These are phyloP conservation scores for Oncorhynchus mykiss DNA, from an alignment of 2,113 vertebrate genomes.

Conservation along the genomic window DNA sequence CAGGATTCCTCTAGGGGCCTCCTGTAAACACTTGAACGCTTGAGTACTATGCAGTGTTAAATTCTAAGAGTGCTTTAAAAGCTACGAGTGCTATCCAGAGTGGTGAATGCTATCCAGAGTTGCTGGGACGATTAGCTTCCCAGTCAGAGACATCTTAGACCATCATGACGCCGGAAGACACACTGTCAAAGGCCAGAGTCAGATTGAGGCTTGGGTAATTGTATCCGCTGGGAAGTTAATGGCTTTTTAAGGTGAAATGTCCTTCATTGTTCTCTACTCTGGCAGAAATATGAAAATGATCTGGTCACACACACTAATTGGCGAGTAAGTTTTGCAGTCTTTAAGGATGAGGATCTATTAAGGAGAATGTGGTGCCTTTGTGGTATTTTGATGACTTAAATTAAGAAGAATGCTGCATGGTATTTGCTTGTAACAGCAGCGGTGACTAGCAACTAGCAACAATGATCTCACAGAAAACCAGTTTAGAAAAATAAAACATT, in stretches of 20 bases:
- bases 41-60: not conserved
- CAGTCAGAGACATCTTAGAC: constrained; percentile 52
- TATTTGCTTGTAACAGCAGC: not conserved
- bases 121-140: constrained; percentile 58
- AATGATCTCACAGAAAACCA: not conserved
- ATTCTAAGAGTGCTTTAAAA: constrained; percentile 14
- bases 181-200: constrained; percentile 53
- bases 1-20: constrained; percentile 27
- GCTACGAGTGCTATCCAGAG: too few species aligned
- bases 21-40: constrained; percentile 45
- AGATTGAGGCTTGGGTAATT: constrained; percentile 56
- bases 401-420: not conserved
- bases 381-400: not conserved
- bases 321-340: constrained; percentile 4
- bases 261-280: constrained; percentile 42
- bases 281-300: constrained; percentile 48
- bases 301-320: constrained; percentile 41
- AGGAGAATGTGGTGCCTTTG: not conserved
- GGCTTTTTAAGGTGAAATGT: constrained; percentile 46
- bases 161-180: constrained; percentile 46
- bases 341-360: not conserved
- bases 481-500: too few species aligned
- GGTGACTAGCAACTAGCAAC: not conserved
- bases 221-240: constrained; percentile 55
- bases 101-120: constrained; percentile 23